Base-by-base conservation (phyloP, 2,113 vertebrate genomes). In the Nannobrachium achirus region DNA sequence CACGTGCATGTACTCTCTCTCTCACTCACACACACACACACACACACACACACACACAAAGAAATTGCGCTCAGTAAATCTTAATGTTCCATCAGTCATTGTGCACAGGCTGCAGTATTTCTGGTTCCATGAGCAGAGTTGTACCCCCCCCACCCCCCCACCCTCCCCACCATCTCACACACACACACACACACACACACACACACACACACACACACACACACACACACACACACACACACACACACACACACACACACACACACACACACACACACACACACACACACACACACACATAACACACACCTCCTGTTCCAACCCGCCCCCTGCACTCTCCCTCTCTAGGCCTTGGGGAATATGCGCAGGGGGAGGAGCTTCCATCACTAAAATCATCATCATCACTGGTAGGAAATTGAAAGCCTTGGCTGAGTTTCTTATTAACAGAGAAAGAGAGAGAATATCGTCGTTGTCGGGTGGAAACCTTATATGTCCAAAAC, bases 41-140 rank as follows among this genome's bases (percentile, higher is more conserved):
- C 14, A 19, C 57, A n/a, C 14, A 50, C 66, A 60, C 40, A 56
- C 13, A 25, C 45, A 10, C n/a, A 33, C 10, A 14, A 3, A 7
- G 39, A 18, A 3, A 3, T 9, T 5, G 41, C 39, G n/a, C 50
- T 60, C 63, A 0, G 61, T 64, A 73, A 78, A 69, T 70, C 49
- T 57, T 52, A 58, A 45, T 3, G 10, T 39, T 71, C n/a, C 8
- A 49, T 58, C 60, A 41, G 20, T 52, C 51, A 44, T 39, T 75
- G 18, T 46, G 61, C 63, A 71, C 46, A 60, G 42, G 53, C 68
- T 81, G 83, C 72, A 82, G 25, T 56, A 76, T 83, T 79, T 80
- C 71, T 82, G 69, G 74, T 65, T 78, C 75, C 56, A 45, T 70
- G 57, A 62, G 69, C 71, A 72, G 56, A 44, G 63, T 11, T 6